Percentiles rank a stretch among this genome's conserved stretches.
Evolutionary conservation across 1,140 invertebrate species (phyloP).

Genomic region (Drosophila fuyamai): DNA sequence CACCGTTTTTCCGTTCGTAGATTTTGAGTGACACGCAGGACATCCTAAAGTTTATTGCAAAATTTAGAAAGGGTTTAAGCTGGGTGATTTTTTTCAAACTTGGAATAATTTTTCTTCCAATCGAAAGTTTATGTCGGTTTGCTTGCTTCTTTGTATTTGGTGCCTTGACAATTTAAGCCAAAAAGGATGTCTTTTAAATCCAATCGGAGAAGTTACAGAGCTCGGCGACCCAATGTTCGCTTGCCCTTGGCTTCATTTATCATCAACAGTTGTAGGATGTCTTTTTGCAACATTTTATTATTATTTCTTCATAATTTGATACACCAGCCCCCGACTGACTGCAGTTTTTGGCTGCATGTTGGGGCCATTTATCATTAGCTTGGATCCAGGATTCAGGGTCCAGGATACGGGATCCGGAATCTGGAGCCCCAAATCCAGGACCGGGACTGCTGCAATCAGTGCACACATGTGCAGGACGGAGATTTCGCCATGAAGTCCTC

Average conservation of each 20-base stretch:
- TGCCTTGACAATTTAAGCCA: background rate
- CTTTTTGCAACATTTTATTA: conserved; percentile 43
- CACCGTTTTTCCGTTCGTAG: no score
- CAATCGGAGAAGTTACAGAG: background rate
- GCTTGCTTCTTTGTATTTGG: no score
- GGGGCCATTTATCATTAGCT: conserved; percentile 60
- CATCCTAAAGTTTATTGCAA: no score
- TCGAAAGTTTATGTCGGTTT: no score
- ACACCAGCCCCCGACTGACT: conserved; percentile 23
- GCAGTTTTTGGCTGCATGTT: conserved; percentile 30
- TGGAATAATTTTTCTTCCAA: no score
- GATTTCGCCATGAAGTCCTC: conserved; percentile 66
- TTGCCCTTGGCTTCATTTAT: conserved; percentile 49
- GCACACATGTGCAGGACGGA: conserved; percentile 56
- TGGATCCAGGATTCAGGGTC: background rate
- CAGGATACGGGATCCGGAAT: conserved; percentile 1
- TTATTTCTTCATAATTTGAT: conserved; percentile 50
- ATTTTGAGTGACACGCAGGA: no score
- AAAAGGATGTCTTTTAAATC: background rate
- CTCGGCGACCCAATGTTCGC: conserved; percentile 7
- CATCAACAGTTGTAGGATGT: conserved; percentile 33
- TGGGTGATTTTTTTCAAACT: no score
- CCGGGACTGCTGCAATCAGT: conserved; percentile 58
- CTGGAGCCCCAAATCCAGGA: conserved; percentile 4
- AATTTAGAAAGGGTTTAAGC: no score